Conservation (phyloP, 2,797 vertebrate genomes). For the Sitta carolinensis region DNA sequence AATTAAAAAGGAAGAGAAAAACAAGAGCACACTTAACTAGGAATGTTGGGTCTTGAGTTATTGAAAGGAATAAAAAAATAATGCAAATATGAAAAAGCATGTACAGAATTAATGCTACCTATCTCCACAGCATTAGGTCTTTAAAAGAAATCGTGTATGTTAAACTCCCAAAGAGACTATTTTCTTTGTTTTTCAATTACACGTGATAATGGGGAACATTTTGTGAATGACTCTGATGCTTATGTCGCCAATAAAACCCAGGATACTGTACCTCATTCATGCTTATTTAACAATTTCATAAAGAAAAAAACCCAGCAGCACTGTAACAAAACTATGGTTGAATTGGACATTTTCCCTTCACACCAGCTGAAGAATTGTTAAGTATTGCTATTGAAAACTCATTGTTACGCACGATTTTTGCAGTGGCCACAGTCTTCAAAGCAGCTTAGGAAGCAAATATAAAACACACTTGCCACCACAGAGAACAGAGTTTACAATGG, state of each 20-base stretch:
- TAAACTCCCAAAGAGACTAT: slow-evolving; percentile 19
- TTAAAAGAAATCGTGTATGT: slow-evolving; percentile 13
- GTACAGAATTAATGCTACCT: neutral
- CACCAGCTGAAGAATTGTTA: neutral
- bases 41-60: neutral
- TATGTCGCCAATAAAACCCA: slow-evolving; percentile 18
- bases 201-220: slow-evolving; percentile 15
- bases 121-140: neutral
- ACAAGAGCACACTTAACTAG: neutral
- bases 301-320: neutral
- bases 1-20: neutral
- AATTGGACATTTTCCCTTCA: neutral
- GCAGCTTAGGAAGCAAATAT: slow-evolving; percentile 13
- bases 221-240: slow-evolving; percentile 19
- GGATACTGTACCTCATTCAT: neutral
- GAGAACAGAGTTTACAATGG: slow-evolving; percentile 15
- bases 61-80: neutral
- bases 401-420: slow-evolving; percentile 1
- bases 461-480: slow-evolving; percentile 37
- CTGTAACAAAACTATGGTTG: neutral
- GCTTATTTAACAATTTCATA: neutral
- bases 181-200: slow-evolving; percentile 50
- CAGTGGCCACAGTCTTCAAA: neutral
- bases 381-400: slow-evolving; percentile 8
- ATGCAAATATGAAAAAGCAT: neutral